phyloP scores from a whole-genome alignment of 2,113 vertebrate species.

The Phylloscopus trochilus region DNA sequence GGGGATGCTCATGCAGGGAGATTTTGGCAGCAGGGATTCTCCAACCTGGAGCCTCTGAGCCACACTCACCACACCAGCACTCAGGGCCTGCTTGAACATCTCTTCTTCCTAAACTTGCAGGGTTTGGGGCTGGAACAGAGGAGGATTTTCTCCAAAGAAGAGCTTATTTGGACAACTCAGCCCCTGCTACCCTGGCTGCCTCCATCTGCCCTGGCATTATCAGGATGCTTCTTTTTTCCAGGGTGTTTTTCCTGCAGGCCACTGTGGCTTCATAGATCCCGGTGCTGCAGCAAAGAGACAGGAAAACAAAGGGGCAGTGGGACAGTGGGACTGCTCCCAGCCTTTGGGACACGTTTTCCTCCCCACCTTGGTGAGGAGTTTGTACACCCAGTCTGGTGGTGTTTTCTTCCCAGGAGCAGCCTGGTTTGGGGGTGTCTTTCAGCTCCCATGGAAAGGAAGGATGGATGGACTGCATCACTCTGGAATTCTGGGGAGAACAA shows the following conservation, averaged over 20 bases:
- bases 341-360: background rate
- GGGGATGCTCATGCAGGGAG: accelerated
- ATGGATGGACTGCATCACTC: background rate
- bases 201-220: background rate
- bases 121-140: accelerated
- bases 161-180: background rate
- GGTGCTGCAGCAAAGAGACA: constrained; percentile 14
- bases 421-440: background rate
- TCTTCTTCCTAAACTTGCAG: background rate
- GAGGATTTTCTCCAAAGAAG: background rate
- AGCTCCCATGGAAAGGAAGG: background rate
- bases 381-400: accelerated
- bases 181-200: background rate
- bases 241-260: background rate
- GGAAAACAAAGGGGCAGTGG: background rate
- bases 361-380: background rate
- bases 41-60: background rate
- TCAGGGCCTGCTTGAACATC: background rate
- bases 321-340: background rate
- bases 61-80: accelerated
- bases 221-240: background rate
- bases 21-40: accelerated
- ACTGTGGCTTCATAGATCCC: accelerated
- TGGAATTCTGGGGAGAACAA: background rate
- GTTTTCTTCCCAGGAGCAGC: background rate